Base-by-base conservation (phyloP, 2,797 vertebrate genomes). In the Squalus acanthias region DNA sequence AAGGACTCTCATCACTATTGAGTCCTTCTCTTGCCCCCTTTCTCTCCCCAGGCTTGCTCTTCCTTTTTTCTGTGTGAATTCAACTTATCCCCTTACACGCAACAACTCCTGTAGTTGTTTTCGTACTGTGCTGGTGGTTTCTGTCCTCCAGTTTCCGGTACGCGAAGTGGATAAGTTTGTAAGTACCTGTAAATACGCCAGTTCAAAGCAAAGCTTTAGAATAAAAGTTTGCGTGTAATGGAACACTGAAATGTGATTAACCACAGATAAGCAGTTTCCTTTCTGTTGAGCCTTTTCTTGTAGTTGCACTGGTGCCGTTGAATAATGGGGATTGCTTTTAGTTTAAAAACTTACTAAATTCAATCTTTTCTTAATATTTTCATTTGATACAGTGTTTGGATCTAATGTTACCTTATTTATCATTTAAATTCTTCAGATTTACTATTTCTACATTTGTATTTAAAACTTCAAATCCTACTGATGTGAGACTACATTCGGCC, bases 81-180 rank as follows among this genome's bases (percentile, higher is more conserved):
- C n/a, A 24, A 24, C 17, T 67, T 69, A 69, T 69, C 10, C 63
- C n/a, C 5, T 24, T 50, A 39, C 91, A 12, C n/a, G 0, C 91
- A 39, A 50, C 8, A 46, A 91, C 60, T 65, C 60, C 88, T 69
- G 9, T 7, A 93, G 17, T 10, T 69, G 65, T 6, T 69, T 46
- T 15, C 67, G 63, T 67, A 7, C 39, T 22, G 33, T 65, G 89
- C 63, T 93, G 91, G 17, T 69, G 91, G 91, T 69, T 93, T 93
- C n/a, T 69, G n/a, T 93, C 29, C 91, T 46, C 65, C 63, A 69
- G 63, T 93, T 93, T 93, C 91, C 39, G 91, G 91, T 93, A 93
- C 20, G 20, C 17, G 65, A 46, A 93, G 65, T 46, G 33, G n/a
- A 10, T 65, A 12, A 33, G 53, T 39, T 65, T 82, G 20, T 85